phyloP scores from a whole-genome alignment of 2,888 invertebrate genomes.

The Amaurobius ferox region DNA sequence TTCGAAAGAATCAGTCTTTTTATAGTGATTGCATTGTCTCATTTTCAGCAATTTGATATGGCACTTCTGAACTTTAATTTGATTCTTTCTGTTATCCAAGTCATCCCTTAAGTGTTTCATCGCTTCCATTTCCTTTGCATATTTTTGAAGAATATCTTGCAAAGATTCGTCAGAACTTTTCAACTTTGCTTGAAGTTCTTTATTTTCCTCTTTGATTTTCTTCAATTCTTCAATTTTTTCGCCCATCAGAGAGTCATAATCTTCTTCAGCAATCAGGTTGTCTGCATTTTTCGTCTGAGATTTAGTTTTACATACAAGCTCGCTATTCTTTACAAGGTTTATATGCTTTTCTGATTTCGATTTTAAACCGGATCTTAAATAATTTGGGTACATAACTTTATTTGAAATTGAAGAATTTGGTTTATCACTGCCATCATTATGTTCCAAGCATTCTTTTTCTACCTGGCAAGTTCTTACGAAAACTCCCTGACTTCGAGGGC shows the following conservation, averaged over 20 bases:
- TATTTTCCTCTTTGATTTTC: background rate
- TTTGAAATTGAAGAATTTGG: background rate
- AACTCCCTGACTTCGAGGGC: slow-evolving; percentile 31
- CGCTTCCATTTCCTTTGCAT: background rate
- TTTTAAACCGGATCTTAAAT: slow-evolving; percentile 14
- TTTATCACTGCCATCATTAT: background rate
- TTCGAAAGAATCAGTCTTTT: background rate
- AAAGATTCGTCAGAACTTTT: background rate
- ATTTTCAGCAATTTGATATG: background rate
- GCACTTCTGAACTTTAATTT: background rate
- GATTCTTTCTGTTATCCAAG: background rate
- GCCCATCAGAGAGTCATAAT: background rate
- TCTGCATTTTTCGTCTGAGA: background rate
- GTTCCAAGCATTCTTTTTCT: slow-evolving; percentile 2
- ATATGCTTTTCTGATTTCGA: background rate
- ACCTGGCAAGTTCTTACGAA: slow-evolving; percentile 39
- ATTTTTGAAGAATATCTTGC: background rate
- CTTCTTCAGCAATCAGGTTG: background rate
- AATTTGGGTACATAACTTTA: slow-evolving; percentile 29
- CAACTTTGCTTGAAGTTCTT: background rate
- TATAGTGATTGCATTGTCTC: background rate
- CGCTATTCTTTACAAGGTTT: background rate
- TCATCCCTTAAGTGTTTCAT: background rate
- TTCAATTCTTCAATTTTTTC: background rate
- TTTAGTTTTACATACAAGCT: background rate